Evolutionary conservation across 2,113 vertebrate species (phyloP).

Genomic region (Pogonocichla stellata): DNA sequence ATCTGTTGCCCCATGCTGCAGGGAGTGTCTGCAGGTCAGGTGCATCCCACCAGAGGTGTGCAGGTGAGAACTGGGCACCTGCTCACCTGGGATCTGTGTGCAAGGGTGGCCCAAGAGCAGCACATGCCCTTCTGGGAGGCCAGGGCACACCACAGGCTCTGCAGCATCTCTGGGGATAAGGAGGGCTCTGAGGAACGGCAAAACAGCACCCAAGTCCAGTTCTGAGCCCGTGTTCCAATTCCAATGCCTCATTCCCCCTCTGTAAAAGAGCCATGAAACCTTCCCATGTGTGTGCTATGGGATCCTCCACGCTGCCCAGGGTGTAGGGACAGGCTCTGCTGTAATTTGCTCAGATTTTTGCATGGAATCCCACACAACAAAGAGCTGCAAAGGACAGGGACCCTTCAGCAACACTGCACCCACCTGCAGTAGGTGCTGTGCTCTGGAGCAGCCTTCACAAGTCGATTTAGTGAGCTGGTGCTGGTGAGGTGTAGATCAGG

Average conservation of each 20-base stretch:
- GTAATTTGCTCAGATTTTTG: neutral
- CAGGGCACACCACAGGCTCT: neutral
- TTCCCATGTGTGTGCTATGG: fast-evolving
- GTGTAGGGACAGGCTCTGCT: neutral
- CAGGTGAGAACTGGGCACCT: neutral
- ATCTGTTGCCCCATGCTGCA: fast-evolving
- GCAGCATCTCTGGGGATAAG: neutral
- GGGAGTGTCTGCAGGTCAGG: neutral
- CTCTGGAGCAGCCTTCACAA: neutral
- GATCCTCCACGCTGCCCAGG: fast-evolving
- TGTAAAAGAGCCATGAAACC: neutral
- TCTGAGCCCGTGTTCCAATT: fast-evolving
- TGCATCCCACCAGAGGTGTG: neutral
- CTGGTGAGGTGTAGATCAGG: neutral
- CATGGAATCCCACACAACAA: neutral
- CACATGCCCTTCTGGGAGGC: neutral
- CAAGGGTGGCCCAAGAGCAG: neutral
- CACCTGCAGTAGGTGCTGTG: neutral
- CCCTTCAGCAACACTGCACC: neutral
- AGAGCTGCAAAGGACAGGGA: neutral
- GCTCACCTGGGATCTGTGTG: neutral
- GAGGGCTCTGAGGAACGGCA: neutral
- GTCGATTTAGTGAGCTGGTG: neutral
- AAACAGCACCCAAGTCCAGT: fast-evolving
- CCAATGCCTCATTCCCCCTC: neutral